These are phyloP conservation scores for Drosophila ezoana DNA, from an alignment of 2,888 invertebrate species.

Conservation along the genomic window DNA sequence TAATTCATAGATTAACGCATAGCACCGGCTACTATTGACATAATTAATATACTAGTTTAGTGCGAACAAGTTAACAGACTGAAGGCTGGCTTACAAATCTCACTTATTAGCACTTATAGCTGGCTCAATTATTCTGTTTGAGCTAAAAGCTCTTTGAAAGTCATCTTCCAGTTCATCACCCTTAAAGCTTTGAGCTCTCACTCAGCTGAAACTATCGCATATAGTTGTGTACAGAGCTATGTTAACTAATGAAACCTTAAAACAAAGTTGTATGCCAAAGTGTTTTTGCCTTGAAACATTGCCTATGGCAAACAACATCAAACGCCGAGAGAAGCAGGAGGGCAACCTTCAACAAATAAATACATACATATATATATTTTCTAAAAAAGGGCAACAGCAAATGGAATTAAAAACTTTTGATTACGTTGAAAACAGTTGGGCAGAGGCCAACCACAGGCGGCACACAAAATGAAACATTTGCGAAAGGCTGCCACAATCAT, in stretches of 20 bases:
- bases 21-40: no score
- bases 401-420: slow-evolving; percentile 68
- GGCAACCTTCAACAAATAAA: slow-evolving; percentile 28
- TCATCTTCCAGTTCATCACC: not conserved
- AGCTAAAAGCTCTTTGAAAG: not conserved
- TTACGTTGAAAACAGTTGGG: slow-evolving; percentile 49
- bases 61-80: no score
- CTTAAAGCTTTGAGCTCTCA: not conserved
- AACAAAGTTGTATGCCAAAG: slow-evolving; percentile 19
- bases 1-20: no score
- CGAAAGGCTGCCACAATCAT: slow-evolving; percentile 44
- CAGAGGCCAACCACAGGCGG: slow-evolving; percentile 22
- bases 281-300: slow-evolving; percentile 34
- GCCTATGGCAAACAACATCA: slow-evolving; percentile 38
- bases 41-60: no score
- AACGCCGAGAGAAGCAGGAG: slow-evolving; percentile 2
- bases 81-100: no score
- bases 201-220: not conserved
- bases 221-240: not conserved
- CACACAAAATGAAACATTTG: slow-evolving; percentile 32
- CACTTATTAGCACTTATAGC: no score
- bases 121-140: not conserved
- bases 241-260: slow-evolving; percentile 16
- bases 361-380: slow-evolving; percentile 29
- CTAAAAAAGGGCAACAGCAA: slow-evolving; percentile 35